A percentile compares a stretch with the other conserved stretches of the same genome.
These are phyloP conservation scores for Myotis lucifugus DNA, from an alignment of 2,113 vertebrate genomes.

Conservation along the genomic window DNA sequence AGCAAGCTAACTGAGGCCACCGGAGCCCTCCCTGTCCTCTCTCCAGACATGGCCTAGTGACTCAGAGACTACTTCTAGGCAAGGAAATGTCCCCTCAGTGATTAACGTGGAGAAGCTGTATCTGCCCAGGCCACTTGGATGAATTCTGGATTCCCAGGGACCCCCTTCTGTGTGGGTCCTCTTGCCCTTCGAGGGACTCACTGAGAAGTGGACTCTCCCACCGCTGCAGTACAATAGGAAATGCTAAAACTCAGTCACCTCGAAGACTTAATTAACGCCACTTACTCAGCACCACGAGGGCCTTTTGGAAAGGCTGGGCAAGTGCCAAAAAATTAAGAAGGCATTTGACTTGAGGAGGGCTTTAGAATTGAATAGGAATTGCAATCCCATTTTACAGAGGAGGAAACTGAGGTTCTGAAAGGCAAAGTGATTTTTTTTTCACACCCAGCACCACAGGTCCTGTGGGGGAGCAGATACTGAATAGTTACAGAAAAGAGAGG, in stretches of 20 bases:
- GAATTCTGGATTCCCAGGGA: not conserved
- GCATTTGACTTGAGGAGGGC: not conserved
- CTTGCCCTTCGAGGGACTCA: not conserved
- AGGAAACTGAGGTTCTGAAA: constrained; percentile 28
- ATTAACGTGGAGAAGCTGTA: not conserved
- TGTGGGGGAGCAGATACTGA: not conserved
- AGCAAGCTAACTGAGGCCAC: constrained; percentile 15
- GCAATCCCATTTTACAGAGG: constrained; percentile 3
- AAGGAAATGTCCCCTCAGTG: not conserved
- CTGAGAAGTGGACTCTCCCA: not conserved
- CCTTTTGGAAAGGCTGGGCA: constrained; percentile 16
- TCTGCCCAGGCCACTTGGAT: not conserved
- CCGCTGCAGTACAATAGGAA: not conserved
- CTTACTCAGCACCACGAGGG: not conserved
- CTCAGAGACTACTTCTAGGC: constrained; percentile 34
- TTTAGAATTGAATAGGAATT: not conserved
- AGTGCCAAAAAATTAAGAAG: not conserved
- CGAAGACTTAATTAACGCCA: not conserved
- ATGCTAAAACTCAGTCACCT: not conserved
- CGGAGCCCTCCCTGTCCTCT: constrained; percentile 31
- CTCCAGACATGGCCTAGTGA: constrained; percentile 42
- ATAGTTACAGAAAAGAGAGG: not conserved
- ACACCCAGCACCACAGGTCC: not conserved
- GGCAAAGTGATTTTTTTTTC: not conserved
- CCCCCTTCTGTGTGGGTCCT: not conserved